These are phyloP conservation scores for Drosophila paulistorum DNA, from an alignment of 1,140 invertebrate genomes.

Conservation along the genomic window DNA sequence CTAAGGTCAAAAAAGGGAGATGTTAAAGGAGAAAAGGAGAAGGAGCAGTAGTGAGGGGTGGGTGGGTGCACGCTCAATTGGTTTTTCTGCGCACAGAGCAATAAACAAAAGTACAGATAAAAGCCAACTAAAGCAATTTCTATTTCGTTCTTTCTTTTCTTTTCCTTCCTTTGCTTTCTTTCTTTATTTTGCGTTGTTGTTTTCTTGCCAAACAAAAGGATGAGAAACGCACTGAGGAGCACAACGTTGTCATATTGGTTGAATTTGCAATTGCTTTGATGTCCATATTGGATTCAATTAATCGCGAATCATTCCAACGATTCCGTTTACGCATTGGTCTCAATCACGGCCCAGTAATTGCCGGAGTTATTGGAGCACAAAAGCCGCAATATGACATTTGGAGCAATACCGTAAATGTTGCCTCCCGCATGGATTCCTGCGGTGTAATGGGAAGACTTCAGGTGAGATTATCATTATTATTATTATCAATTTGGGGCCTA, in stretches of 20 bases:
- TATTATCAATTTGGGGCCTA: too few relatives aligned
- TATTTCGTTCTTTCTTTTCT: conserved; percentile 19
- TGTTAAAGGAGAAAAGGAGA: background rate
- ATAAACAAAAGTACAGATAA: conserved; percentile 55
- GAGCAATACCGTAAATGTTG: conserved; percentile 99
- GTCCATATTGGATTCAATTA: conserved; percentile 96
- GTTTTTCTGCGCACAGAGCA: conserved; percentile 38
- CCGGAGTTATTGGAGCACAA: conserved; percentile 96
- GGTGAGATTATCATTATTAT: conserved; percentile 83
- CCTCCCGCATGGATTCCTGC: conserved; percentile 97
- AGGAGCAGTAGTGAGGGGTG: background rate
- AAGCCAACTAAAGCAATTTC: conserved; percentile 52
- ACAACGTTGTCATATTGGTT: conserved; percentile 94
- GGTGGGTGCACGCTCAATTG: conserved; percentile 56
- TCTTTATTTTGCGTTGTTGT: background rate
- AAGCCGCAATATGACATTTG: conserved; percentile 99
- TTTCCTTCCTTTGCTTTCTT: background rate
- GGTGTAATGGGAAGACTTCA: conserved; percentile 94
- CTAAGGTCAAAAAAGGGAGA: conserved; percentile 25
- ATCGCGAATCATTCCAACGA: conserved; percentile 97
- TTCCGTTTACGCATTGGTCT: conserved; percentile 96
- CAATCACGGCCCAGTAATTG: conserved; percentile 97
- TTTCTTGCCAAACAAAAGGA: conserved; percentile 84
- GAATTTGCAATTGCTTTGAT: conserved; percentile 97
- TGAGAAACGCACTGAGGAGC: conserved; percentile 89